Evolutionary conservation across 2,113 vertebrate genomes (phyloP).

Genomic region (Globicephala melas): DNA sequence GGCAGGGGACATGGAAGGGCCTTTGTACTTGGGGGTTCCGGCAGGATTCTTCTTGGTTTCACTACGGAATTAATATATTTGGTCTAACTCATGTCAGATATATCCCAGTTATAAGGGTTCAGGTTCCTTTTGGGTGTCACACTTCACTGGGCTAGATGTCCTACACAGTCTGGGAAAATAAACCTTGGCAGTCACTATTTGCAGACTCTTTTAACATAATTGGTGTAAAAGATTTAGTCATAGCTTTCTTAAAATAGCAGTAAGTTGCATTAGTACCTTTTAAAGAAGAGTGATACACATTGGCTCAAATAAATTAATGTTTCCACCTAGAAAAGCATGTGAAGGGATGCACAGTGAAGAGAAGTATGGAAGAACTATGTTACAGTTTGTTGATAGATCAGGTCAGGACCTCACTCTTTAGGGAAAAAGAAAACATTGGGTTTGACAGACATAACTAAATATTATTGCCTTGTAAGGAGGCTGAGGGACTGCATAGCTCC

Average conservation of each 20-base stretch:
- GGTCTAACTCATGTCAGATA: not conserved
- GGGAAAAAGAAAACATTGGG: not conserved
- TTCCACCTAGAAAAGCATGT: not conserved
- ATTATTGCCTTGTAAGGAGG: not conserved
- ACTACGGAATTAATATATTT: not conserved
- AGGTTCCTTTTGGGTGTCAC: not conserved
- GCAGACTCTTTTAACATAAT: not conserved
- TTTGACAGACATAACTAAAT: not conserved
- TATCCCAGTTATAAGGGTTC: not conserved
- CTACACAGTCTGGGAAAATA: not conserved
- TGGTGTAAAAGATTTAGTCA: not conserved
- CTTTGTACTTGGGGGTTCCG: not conserved
- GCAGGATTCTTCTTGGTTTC: not conserved
- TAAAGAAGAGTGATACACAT: not conserved
- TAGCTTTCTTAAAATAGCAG: conserved; percentile 21
- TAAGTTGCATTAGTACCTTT: not conserved
- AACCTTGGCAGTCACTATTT: not conserved
- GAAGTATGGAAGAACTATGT: not conserved
- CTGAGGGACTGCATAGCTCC: not conserved
- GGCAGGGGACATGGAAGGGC: not conserved
- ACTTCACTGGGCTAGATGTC: not conserved
- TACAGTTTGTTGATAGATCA: not conserved
- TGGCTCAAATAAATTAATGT: conserved; percentile 2
- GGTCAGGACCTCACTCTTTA: not conserved
- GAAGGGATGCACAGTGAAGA: not conserved